Base-by-base conservation (phyloP, 2,888 invertebrate species). In the Eupithecia dodoneata region DNA sequence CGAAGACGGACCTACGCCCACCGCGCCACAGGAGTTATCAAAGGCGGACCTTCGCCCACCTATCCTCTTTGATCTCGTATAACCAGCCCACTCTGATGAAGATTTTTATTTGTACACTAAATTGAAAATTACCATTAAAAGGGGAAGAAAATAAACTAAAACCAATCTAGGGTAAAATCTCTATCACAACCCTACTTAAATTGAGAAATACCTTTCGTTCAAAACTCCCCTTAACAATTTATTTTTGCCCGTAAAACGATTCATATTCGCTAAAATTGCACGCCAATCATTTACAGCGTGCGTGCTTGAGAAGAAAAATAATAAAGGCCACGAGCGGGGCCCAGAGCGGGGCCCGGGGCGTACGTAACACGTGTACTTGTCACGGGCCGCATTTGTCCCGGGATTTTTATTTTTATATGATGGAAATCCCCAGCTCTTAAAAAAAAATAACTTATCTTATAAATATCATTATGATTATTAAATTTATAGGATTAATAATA, bases 351-450 rank as follows among this genome's bases (percentile, higher is more conserved):
- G 79, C 82, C 59, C 2, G 59, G 59, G 10, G 59, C 59, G 18
- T 81, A 83, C 76, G 81, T 81, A 83, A 83, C 83, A 84, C 80
- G 81, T 84, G 84, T 82, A 82, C 75, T 59, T 74, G 81, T 82
- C 82, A 82, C 83, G 80, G 74, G 77, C 76, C 80, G 69, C 79
- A 83, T 86, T 84, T 85, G 82, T 86, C 83, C 55, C 81, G 76
- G 78, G 18, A 42, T 30, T 30, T 30, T 30, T 30, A 30, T 30
- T 30, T 30, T 30, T 30, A 30, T 30, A 30, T 30, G 30, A 30
- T 1, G 1, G 30, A 30, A 30, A 30, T 30, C 30, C 30, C 30
- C 30, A 30, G 30, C 30, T 30, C 30, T 30, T 30, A 30, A 30
- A 30, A 30, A 30, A 30, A 30, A 30, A 1, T 30, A 30, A 30